Conservation (phyloP, 2,888 invertebrate genomes). For the Stegophylla sp. region DNA sequence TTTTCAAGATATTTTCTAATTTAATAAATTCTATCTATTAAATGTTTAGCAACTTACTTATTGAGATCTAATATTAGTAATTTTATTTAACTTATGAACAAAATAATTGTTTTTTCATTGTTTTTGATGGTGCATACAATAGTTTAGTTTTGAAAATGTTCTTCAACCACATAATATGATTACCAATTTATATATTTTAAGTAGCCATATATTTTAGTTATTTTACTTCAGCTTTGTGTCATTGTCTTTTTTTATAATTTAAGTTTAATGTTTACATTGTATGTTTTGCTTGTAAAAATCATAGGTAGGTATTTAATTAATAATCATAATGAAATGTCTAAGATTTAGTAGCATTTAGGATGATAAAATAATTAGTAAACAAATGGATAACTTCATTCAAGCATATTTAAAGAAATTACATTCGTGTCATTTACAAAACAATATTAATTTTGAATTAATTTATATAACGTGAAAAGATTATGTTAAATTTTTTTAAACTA, state of each 20-base stretch:
- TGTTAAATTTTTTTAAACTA: not conserved
- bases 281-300: constrained; percentile 1
- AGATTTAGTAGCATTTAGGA: not conserved
- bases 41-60: not conserved
- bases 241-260: constrained; percentile 42
- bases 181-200: constrained; percentile 30
- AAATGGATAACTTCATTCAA: not conserved
- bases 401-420: not conserved
- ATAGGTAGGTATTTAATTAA: not conserved
- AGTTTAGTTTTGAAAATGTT: constrained; percentile 23
- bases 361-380: not conserved
- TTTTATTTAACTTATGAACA: not conserved
- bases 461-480: no score
- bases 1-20: not conserved
- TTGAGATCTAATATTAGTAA: not conserved
- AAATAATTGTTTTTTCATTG: constrained; percentile 19
- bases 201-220: constrained; percentile 26
- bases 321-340: not conserved
- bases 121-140: constrained; percentile 40
- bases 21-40: not conserved
- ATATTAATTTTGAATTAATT: not conserved
- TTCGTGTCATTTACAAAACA: constrained; percentile 15
- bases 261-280: constrained; percentile 30
- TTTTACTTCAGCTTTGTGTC: constrained; percentile 52
- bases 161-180: constrained; percentile 10